phyloP scores from a whole-genome alignment of 2,888 invertebrate species.

The Autographa gamma region DNA sequence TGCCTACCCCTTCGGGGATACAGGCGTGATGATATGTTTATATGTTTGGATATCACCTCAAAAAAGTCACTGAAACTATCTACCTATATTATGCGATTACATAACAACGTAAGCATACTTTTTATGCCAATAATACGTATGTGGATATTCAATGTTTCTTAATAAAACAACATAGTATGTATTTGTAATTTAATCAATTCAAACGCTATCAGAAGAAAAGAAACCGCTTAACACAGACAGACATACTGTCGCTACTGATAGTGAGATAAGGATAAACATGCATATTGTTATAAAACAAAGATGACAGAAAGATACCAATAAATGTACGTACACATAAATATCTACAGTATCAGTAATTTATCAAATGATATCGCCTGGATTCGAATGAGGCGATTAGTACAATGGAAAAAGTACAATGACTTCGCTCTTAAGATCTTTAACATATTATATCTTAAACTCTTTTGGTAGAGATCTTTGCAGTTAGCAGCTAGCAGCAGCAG shows the following conservation, averaged over 20 bases:
- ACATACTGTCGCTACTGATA: background rate
- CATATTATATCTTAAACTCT: background rate
- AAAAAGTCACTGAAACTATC: no score
- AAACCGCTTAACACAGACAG: background rate
- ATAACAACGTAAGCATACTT: no score
- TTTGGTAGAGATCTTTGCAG: no score
- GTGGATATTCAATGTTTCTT: no score
- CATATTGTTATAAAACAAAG: constrained; percentile 4
- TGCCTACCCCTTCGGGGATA: no score
- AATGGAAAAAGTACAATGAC: background rate
- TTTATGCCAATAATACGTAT: no score
- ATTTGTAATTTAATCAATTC: background rate
- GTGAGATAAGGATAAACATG: background rate
- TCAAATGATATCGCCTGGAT: background rate
- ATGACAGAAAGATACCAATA: background rate
- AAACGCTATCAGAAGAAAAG: background rate
- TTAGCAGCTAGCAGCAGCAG: no score
- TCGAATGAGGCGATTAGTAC: background rate
- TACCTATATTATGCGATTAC: no score
- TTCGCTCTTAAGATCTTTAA: background rate
- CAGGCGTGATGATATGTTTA: no score
- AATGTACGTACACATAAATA: background rate
- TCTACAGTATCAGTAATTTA: background rate
- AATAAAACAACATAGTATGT: no score
- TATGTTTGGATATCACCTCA: no score